A percentile compares a stretch with the other conserved stretches of the same genome.
Conservation (phyloP, 2,888 invertebrate species). For the Agrilus cyanescens region DNA sequence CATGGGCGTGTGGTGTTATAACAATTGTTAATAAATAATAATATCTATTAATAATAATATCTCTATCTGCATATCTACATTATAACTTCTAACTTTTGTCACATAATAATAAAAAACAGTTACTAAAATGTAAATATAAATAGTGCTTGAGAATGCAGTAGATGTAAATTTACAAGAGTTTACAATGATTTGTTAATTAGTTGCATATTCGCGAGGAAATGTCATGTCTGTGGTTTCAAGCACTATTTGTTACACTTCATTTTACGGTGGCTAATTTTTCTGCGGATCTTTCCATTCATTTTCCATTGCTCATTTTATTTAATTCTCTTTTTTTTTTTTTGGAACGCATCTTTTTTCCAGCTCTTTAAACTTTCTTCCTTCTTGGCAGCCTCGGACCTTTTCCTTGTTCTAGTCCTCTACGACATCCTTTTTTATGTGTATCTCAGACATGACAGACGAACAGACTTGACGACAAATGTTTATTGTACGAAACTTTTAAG, state of each 20-base stretch:
- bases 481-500: too few relatives aligned
- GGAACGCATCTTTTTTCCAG: slow-evolving; percentile 8
- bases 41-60: too few relatives aligned
- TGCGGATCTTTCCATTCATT: neutral
- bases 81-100: neutral
- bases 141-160: slow-evolving; percentile 22
- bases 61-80: too few relatives aligned
- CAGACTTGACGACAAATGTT: slow-evolving; percentile 9
- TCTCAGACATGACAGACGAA: slow-evolving; percentile 26
- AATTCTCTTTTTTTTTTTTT: neutral
- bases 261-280: neutral
- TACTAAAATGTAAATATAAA: slow-evolving; percentile 13
- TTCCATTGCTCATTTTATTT: neutral
- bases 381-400: slow-evolving; percentile 5
- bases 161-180: neutral
- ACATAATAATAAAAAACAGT: neutral
- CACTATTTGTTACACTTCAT: slow-evolving; percentile 17
- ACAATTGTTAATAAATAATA: too few relatives aligned
- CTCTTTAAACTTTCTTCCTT: slow-evolving; percentile 9
- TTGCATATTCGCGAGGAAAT: slow-evolving; percentile 13
- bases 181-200: slow-evolving; percentile 4
- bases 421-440: slow-evolving; percentile 10
- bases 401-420: slow-evolving; percentile 13
- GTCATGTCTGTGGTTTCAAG: slow-evolving; percentile 30
- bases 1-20: too few relatives aligned